Conservation (phyloP, 92 coral and sea anemone genomes). For the Zoanthus sansibaricus region DNA sequence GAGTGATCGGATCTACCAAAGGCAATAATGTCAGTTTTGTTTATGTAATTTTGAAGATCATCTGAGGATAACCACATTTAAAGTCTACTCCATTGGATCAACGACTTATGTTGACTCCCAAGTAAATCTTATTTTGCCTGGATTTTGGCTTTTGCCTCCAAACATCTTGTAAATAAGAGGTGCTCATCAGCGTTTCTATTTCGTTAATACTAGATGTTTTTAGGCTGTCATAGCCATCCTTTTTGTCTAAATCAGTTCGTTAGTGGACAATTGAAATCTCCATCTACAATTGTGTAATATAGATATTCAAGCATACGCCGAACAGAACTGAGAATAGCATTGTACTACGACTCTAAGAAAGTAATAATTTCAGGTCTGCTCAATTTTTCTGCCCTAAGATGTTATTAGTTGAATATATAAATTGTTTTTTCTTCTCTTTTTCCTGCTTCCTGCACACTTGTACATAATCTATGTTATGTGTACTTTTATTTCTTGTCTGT, state of each 20-base stretch:
- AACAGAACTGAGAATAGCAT: too few relatives aligned
- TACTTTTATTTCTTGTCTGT: too few relatives aligned
- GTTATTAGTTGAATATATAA: too few relatives aligned
- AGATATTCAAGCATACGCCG: not conserved
- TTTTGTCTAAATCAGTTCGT: constrained; percentile 4
- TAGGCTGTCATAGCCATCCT: constrained; percentile 29
- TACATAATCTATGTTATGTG: too few relatives aligned
- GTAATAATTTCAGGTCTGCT: too few relatives aligned
- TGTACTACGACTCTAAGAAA: too few relatives aligned
- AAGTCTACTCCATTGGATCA: constrained; percentile 33
- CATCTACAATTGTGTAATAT: not conserved
- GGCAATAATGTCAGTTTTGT: not conserved
- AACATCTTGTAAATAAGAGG: constrained; percentile 18
- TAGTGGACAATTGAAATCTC: constrained; percentile 22
- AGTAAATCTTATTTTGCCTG: not conserved
- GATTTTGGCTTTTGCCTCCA: not conserved
- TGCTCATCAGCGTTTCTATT: constrained; percentile 33
- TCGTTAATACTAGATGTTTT: constrained; percentile 16
- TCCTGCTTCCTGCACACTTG: too few relatives aligned
- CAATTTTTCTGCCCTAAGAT: too few relatives aligned
- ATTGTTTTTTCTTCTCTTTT: too few relatives aligned
- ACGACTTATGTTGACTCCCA: not conserved
- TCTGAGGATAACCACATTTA: constrained; percentile 26
- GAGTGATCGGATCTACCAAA: constrained; percentile 47
- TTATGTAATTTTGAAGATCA: constrained; percentile 33